These are phyloP conservation scores for Myopa testacea DNA, from an alignment of 2,888 invertebrate species.

Conservation along the genomic window DNA sequence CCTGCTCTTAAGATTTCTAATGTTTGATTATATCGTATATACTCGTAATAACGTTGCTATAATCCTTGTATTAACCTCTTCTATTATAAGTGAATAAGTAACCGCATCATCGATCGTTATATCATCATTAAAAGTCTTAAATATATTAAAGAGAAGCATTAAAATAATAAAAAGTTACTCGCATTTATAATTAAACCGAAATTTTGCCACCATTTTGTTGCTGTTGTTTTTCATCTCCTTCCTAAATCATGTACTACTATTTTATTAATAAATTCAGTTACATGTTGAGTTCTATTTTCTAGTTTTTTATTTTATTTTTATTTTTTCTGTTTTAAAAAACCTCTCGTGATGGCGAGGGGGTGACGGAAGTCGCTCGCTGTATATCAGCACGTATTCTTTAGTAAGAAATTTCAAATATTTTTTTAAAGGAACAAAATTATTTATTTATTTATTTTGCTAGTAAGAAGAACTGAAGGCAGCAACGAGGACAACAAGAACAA, in stretches of 20 bases:
- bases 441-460: background rate
- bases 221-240: background rate
- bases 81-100: background rate
- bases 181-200: background rate
- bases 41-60: too few species aligned
- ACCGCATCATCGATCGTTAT: background rate
- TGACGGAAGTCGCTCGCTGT: background rate
- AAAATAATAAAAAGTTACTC: background rate
- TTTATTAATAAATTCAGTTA: slow-evolving; percentile 14
- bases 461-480: background rate
- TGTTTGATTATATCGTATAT: too few species aligned
- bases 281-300: background rate
- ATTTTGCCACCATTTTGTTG: background rate
- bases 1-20: too few species aligned
- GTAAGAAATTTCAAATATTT: background rate
- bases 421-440: background rate
- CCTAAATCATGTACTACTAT: background rate
- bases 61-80: too few species aligned
- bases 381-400: background rate
- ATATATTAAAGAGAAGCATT: background rate
- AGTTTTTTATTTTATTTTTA: background rate
- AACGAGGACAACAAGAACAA: background rate
- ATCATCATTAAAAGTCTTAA: background rate
- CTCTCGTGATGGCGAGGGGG: background rate
- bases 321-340: background rate